Percentiles rank a stretch among this genome's conserved stretches.
Conservation (phyloP, 2,113 vertebrate species). For the Tragelaphus imberbis region DNA sequence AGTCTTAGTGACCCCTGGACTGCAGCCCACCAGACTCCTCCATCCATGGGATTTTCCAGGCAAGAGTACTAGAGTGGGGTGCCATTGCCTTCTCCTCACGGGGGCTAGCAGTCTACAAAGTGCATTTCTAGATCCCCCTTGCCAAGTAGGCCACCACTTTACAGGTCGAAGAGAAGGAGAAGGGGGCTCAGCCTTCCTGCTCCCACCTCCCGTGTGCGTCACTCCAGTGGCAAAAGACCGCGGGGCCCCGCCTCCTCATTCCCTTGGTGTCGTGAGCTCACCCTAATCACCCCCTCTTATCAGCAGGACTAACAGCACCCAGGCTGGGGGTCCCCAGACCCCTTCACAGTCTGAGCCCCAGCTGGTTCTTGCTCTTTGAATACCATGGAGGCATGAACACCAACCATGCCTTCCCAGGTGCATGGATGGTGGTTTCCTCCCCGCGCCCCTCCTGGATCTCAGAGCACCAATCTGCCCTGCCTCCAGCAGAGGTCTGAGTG, state of each 20-base stretch:
- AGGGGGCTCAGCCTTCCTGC: background rate
- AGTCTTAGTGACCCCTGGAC: too few relatives aligned
- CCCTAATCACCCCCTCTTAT: background rate
- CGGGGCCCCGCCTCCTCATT: background rate
- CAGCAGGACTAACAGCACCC: background rate
- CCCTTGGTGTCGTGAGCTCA: background rate
- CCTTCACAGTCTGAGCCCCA: background rate
- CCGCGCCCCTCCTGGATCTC: background rate
- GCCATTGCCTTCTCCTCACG: background rate
- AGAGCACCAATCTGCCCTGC: background rate
- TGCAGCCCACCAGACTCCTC: too few relatives aligned
- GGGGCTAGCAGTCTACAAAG: background rate
- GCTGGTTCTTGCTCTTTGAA: background rate
- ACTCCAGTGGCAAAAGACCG: too few relatives aligned
- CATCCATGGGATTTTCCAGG: background rate
- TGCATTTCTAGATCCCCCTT: background rate
- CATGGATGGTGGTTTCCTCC: too few relatives aligned
- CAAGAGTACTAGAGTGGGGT: background rate
- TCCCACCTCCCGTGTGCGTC: background rate
- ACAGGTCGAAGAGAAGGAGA: background rate
- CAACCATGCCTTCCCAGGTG: background rate
- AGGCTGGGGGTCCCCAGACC: background rate
- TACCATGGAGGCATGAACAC: background rate
- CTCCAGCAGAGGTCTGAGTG: background rate
- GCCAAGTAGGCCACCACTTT: background rate